Evolutionary conservation across 2,888 invertebrate genomes (phyloP).

Genomic region (Nomada goodeniana): DNA sequence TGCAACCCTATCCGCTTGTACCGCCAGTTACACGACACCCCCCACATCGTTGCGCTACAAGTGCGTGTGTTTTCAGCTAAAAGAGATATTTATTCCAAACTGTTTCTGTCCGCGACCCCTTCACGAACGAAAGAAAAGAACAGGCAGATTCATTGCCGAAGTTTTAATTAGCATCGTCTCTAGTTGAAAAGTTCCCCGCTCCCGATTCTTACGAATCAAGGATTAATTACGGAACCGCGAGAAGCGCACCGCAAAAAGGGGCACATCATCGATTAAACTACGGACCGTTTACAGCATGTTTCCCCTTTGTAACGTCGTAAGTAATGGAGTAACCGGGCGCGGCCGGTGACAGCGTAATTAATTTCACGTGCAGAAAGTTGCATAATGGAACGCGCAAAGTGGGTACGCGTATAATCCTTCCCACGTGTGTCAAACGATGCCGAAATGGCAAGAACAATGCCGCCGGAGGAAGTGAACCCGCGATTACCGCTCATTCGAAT

Average conservation of each 20-base stretch:
- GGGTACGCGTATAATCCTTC: constrained; percentile 56
- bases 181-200: no score
- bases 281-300: constrained; percentile 43
- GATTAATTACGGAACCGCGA: constrained; percentile 26
- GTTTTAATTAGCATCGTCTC: neutral
- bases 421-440: constrained; percentile 52
- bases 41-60: no score
- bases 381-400: constrained; percentile 55
- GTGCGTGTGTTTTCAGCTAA: no score
- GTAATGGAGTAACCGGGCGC: constrained; percentile 39
- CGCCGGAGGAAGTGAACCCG: constrained; percentile 39
- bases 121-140: no score
- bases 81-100: no score
- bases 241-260: constrained; percentile 14
- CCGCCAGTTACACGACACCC: neutral
- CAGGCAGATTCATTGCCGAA: no score
- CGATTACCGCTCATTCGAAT: constrained; percentile 33
- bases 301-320: constrained; percentile 52
- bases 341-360: constrained; percentile 55
- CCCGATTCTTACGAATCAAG: neutral
- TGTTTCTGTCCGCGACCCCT: no score
- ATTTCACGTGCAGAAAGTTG: constrained; percentile 55
- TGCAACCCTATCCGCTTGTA: neutral
- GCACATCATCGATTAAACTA: constrained; percentile 43
- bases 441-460: constrained; percentile 59